Evolutionary conservation across 2,113 vertebrate species (phyloP).

Genomic region (Onychorhynchus coronatus): DNA sequence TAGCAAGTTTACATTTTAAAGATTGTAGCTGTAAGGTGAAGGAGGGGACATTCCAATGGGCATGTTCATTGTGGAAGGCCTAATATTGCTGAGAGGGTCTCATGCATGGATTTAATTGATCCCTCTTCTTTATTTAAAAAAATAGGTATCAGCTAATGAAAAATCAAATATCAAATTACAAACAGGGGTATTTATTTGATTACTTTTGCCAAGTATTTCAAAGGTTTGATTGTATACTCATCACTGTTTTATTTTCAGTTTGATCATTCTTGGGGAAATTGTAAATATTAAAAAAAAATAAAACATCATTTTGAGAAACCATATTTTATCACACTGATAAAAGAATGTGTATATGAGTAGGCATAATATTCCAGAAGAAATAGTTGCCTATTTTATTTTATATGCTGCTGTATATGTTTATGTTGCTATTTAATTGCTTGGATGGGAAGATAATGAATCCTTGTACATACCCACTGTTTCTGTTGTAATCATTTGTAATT

Average conservation of each 20-base stretch:
- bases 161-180: neutral
- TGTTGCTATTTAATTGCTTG: constrained; percentile 19
- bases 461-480: neutral
- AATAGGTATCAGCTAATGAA: neutral
- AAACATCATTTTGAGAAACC: neutral
- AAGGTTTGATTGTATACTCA: neutral
- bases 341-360: neutral
- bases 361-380: neutral
- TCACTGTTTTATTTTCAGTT: neutral
- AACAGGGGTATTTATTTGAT: neutral
- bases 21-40: neutral
- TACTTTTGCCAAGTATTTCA: neutral
- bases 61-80: neutral
- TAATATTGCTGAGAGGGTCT: neutral
- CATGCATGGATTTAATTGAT: neutral
- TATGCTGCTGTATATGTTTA: neutral
- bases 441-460: constrained; percentile 14
- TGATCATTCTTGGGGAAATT: neutral
- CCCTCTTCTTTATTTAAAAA: neutral
- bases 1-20: neutral
- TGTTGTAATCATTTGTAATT: constrained; percentile 26
- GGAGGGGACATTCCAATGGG: neutral
- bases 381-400: neutral
- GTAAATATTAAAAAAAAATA: neutral
- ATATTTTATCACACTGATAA: neutral